These are phyloP conservation scores for Helicolenus hilgendorfi DNA, from an alignment of 2,797 vertebrate species.

Conservation along the genomic window DNA sequence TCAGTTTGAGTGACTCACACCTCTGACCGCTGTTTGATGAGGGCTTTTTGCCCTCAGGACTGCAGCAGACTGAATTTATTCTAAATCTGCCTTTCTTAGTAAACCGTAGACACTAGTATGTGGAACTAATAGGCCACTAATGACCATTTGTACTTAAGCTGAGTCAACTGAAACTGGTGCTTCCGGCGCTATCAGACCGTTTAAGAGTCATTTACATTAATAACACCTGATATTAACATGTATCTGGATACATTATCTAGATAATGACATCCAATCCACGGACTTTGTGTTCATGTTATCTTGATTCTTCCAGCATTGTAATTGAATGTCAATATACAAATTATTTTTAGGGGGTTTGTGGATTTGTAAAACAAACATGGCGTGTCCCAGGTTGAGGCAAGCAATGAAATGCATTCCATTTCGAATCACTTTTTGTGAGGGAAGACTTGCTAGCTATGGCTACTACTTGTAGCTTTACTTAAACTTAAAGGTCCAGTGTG, in stretches of 20 bases:
- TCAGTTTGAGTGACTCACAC: slow-evolving; percentile 40
- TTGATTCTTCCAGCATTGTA: neutral
- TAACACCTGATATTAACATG: neutral
- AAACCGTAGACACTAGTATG: neutral
- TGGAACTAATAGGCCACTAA: too few relatives aligned
- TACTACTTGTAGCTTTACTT: neutral
- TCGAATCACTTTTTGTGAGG: neutral
- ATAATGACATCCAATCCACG: neutral
- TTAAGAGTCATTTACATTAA: slow-evolving; percentile 13
- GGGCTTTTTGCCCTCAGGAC: slow-evolving; percentile 24
- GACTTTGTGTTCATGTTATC: neutral
- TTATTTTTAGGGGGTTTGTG: neutral
- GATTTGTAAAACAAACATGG: neutral
- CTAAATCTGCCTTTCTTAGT: neutral
- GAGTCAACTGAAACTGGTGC: neutral
- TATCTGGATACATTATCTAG: neutral
- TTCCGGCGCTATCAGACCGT: neutral
- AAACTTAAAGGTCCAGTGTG: too few relatives aligned
- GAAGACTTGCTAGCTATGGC: neutral
- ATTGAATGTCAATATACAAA: neutral
- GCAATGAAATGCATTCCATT: neutral
- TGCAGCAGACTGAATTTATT: slow-evolving; percentile 8
- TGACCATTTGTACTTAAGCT: neutral
- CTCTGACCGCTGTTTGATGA: slow-evolving; percentile 23
- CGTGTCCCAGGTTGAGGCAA: neutral